Evolutionary conservation across 2,888 invertebrate species (phyloP), one percentile per base, ranked within the genome.

Genomic region (Volucella bombylans): DNA sequence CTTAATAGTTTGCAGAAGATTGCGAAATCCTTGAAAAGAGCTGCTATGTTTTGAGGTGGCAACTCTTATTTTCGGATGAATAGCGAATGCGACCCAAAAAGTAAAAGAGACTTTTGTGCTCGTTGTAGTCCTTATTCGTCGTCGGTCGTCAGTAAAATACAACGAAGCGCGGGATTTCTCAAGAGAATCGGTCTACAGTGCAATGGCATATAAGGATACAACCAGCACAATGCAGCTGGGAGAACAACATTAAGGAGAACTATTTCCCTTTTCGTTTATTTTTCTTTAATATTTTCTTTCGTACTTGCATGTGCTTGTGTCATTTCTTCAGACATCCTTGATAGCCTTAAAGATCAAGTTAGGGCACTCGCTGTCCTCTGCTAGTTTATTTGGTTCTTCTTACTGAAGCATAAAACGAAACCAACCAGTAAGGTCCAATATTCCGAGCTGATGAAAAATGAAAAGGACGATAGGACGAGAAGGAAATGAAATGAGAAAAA

Each of bases 121-220:
- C 1, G 47, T 9, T 39, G 12, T 39, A 38, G 38, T 23, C 14
- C 31, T 50, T 31, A 62, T 39, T n/a, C 50, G 8, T 15, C 57
- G 41, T 41, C 15, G 12, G 49, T 45, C 47, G 38, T 31, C 8
- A 39, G 39, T 47, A 52, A 62, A 64, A 71, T 54, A 67, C 61
- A 72, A 71, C 45, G 52, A 69, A 65, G 59, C 57, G 69, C 74
- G 47, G 49, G 55, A 76, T 76, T 80, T 76, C 83, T 71, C 83
- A 62, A 62, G 62, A 76, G 83, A 80, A 80, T 72, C 55, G 74
- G 76, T 76, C 52, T 57, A 80, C 83, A 71, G 80, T 80, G 83
- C 83, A 85, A 67, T 80, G 80, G 83, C 80, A 83, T 31, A 31
- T 64, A 82, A 64, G 64, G 52, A 71, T 59, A 71, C 61, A 31